phyloP scores from a whole-genome alignment of 2,888 invertebrate species.

The Selenia dentaria region DNA sequence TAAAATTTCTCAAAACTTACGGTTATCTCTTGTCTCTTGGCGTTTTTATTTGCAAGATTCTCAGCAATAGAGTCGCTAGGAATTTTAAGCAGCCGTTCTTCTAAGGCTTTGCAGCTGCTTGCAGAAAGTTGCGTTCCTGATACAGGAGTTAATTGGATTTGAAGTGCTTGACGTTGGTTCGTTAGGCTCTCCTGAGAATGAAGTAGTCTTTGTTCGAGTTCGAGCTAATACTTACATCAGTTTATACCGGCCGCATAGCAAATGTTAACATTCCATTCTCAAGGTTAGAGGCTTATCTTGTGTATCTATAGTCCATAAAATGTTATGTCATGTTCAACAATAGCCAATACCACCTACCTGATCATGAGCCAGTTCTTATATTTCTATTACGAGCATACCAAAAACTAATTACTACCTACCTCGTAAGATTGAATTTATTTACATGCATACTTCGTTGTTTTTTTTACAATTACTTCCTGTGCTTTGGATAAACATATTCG shows the following conservation, averaged over 20 bases:
- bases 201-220: conserved; percentile 29
- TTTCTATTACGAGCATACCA: too few species aligned
- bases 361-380: background rate
- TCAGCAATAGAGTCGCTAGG: conserved; percentile 11
- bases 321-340: conserved; percentile 55
- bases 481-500: conserved; percentile 1
- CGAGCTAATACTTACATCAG: background rate
- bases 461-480: conserved; percentile 17
- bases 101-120: conserved; percentile 37
- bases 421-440: too few species aligned
- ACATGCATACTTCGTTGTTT: too few species aligned
- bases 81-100: conserved; percentile 33
- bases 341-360: conserved; percentile 10
- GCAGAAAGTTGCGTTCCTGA: conserved; percentile 36
- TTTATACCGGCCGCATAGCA: conserved; percentile 42
- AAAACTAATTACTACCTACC: too few species aligned
- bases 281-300: conserved; percentile 72
- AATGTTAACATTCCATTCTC: conserved; percentile 71
- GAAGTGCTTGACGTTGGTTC: conserved; percentile 29
- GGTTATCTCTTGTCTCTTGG: conserved; percentile 9
- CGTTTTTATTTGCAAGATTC: conserved; percentile 8
- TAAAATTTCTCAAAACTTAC: conserved; percentile 21
- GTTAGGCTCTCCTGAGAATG: conserved; percentile 23
- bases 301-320: conserved; percentile 56
- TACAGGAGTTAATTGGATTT: conserved; percentile 52